These are phyloP conservation scores for Pristis pectinata DNA, from an alignment of 2,797 vertebrate genomes.

Conservation along the genomic window DNA sequence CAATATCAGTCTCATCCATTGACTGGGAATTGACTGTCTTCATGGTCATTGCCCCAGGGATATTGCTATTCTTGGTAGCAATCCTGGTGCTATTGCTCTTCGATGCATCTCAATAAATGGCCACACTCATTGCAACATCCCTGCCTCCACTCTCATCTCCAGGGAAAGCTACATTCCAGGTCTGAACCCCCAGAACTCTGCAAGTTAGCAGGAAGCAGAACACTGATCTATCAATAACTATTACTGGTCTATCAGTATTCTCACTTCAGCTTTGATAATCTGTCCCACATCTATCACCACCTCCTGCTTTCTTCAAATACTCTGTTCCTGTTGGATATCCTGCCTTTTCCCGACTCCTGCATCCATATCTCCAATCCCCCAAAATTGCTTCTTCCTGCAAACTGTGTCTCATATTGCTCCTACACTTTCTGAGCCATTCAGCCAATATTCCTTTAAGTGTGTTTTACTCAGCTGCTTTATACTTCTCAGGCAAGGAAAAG, in stretches of 20 bases:
- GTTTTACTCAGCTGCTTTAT: too few relatives aligned
- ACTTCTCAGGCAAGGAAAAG: too few relatives aligned
- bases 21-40: background rate
- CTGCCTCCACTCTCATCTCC: background rate
- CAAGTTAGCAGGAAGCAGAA: background rate
- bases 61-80: background rate
- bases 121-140: background rate
- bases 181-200: background rate
- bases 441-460: too few relatives aligned
- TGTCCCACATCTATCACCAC: background rate
- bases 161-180: background rate
- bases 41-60: background rate
- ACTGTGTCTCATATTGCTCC: too few relatives aligned
- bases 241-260: too few relatives aligned
- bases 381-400: too few relatives aligned
- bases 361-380: too few relatives aligned
- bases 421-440: too few relatives aligned
- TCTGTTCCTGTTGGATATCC: background rate
- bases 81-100: background rate
- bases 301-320: background rate
- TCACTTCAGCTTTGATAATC: too few relatives aligned
- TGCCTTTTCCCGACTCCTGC: too few relatives aligned
- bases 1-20: background rate
- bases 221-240: too few relatives aligned
- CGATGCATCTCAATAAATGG: background rate